Percentiles rank a stretch among this genome's conserved stretches.
phyloP scores from a whole-genome alignment of 2,888 invertebrate genomes.

The Resseliella maxima region DNA sequence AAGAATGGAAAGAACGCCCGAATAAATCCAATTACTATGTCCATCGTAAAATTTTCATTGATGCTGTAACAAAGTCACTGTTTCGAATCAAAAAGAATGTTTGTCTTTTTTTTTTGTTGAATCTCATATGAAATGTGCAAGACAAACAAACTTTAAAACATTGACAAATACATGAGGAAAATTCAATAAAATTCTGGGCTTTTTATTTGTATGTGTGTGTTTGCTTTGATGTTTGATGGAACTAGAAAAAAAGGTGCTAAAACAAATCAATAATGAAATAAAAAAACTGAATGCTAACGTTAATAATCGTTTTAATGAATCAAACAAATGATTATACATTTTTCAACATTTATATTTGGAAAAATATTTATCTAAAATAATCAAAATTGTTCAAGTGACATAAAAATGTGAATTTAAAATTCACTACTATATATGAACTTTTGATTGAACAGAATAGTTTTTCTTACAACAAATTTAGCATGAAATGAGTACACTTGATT shows the following conservation, averaged over 20 bases:
- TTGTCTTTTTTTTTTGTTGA: background rate
- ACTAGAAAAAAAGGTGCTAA: too few relatives aligned
- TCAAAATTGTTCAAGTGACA: too few relatives aligned
- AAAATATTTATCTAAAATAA: too few relatives aligned
- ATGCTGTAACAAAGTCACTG: background rate
- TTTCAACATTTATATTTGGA: too few relatives aligned
- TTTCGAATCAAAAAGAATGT: background rate
- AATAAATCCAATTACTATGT: constrained; percentile 29
- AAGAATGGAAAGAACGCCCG: background rate
- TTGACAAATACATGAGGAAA: background rate
- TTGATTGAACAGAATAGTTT: background rate
- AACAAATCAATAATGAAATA: too few relatives aligned
- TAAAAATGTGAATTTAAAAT: too few relatives aligned
- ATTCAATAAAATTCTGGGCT: too few relatives aligned
- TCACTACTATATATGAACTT: too few relatives aligned
- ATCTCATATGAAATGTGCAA: background rate
- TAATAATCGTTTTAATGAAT: too few relatives aligned
- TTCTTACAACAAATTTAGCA: background rate
- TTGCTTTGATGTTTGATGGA: background rate
- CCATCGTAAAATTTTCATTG: background rate
- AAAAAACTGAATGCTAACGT: too few relatives aligned
- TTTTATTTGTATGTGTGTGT: too few relatives aligned
- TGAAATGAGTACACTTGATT: background rate
- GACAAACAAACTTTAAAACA: background rate
- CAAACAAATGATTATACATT: too few relatives aligned